phyloP scores from a whole-genome alignment of 1,140 invertebrate species.

The Drosophila subpulchrella region DNA sequence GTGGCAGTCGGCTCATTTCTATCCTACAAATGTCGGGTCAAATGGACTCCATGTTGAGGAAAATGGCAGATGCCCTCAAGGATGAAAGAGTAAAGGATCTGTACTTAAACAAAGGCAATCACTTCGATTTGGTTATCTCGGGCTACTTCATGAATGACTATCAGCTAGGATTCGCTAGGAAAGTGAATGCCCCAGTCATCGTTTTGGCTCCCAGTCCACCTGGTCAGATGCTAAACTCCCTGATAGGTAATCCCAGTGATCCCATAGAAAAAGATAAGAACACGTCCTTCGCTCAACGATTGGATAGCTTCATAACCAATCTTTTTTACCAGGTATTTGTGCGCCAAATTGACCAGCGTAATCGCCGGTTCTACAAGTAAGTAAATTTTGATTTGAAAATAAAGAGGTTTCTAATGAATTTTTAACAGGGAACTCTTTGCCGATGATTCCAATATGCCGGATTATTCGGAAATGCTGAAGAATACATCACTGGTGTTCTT shows the following conservation, averaged over 20 bases:
- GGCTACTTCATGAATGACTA: constrained; percentile 62
- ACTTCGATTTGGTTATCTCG: constrained; percentile 56
- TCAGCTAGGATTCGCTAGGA: constrained; percentile 48
- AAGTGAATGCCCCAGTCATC: constrained; percentile 57
- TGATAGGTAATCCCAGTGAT: constrained; percentile 53
- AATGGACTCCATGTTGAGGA: constrained; percentile 25
- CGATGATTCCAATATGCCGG: constrained; percentile 21
- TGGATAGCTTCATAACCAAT: neutral
- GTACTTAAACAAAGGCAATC: constrained; percentile 52
- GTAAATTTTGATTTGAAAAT: neutral
- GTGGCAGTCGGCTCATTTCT: neutral
- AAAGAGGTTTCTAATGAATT: neutral
- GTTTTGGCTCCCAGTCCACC: constrained; percentile 44
- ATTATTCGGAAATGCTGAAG: constrained; percentile 9
- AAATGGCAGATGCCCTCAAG: constrained; percentile 54
- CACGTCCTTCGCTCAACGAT: neutral
- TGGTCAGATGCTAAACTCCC: constrained; percentile 23
- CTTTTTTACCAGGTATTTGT: neutral
- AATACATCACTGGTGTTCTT: constrained; percentile 64
- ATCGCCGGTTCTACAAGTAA: neutral
- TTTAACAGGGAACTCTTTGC: constrained; percentile 31
- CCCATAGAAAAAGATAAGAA: neutral
- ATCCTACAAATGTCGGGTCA: neutral
- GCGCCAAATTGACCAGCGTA: neutral
- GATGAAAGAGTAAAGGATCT: constrained; percentile 49